A percentile compares a stretch with the other conserved stretches of the same genome.
Evolutionary conservation across 2,797 vertebrate genomes (phyloP).

Genomic region (Echiichthys vipera): DNA sequence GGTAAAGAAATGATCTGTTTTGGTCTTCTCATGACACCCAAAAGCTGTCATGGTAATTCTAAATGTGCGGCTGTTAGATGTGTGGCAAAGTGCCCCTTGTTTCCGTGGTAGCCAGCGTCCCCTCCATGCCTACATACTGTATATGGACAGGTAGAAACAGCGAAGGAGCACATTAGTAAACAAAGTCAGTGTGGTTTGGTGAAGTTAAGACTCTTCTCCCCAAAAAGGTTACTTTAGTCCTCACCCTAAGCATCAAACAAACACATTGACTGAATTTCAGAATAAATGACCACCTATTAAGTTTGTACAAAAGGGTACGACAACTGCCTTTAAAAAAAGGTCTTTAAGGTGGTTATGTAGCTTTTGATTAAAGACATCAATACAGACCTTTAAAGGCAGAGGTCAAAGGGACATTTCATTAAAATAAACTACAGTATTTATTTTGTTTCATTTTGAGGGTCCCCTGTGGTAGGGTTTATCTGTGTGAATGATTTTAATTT

Average conservation of each 20-base stretch:
- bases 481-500: background rate
- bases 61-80: conserved; percentile 59
- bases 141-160: conserved; percentile 22
- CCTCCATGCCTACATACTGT: conserved; percentile 66
- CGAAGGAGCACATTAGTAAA: conserved; percentile 47
- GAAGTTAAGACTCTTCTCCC: conserved; percentile 32
- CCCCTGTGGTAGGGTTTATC: background rate
- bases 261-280: background rate
- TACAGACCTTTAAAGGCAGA: conserved; percentile 9
- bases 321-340: background rate
- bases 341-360: background rate
- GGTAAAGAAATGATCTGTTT: conserved; percentile 69
- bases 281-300: background rate
- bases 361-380: conserved; percentile 30
- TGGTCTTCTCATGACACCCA: conserved; percentile 49
- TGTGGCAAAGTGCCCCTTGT: conserved; percentile 54
- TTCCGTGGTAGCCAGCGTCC: conserved; percentile 41
- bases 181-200: conserved; percentile 46
- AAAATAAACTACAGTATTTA: background rate
- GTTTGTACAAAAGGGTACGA: background rate
- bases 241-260: conserved; percentile 5
- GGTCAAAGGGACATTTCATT: conserved; percentile 19
- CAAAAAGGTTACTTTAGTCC: background rate
- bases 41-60: conserved; percentile 64
- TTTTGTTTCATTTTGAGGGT: background rate